Evolutionary conservation across 2,113 vertebrate species (phyloP).

Genomic region (Thalassoma bifasciatum): DNA sequence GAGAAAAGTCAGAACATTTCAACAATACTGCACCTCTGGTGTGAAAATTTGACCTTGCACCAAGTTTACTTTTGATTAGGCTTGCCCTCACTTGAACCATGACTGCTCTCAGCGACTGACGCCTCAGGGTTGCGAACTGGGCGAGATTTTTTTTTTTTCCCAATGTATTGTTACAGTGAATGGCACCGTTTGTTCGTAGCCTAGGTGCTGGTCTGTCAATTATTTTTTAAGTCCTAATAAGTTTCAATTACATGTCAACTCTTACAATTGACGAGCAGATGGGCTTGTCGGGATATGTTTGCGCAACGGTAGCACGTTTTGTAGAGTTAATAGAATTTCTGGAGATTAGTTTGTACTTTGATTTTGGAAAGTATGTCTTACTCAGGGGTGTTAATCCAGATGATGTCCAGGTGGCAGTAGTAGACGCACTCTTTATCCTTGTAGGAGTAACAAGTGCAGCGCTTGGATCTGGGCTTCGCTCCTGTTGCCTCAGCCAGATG

Average conservation of each 20-base stretch:
- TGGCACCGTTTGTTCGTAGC: background rate
- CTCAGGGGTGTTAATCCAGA: constrained; percentile 98
- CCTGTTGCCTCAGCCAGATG: constrained; percentile 35
- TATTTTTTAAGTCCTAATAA: background rate
- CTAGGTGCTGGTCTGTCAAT: constrained; percentile 1
- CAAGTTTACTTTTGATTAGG: constrained; percentile 1
- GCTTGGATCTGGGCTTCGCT: constrained; percentile 82
- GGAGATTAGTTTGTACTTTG: background rate
- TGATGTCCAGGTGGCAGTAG: constrained; percentile 97
- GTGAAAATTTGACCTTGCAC: constrained; percentile 8
- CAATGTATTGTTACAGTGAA: background rate
- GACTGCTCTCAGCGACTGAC: constrained; percentile 23
- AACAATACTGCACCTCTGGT: too few relatives aligned
- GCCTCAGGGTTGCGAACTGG: constrained; percentile 4
- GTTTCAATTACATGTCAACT: background rate
- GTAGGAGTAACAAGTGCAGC: constrained; percentile 94
- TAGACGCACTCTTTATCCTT: constrained; percentile 97
- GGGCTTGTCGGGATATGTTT: background rate
- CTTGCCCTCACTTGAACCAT: constrained; percentile 63
- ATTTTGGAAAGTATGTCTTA: constrained; percentile 76
- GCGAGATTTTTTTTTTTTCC: constrained; percentile 5
- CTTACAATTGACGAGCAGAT: background rate
- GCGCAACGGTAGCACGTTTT: background rate
- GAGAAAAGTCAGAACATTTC: too few relatives aligned
- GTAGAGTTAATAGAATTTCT: background rate